Conservation (phyloP, 2,888 invertebrate genomes). For the Xiphydria camelus region DNA sequence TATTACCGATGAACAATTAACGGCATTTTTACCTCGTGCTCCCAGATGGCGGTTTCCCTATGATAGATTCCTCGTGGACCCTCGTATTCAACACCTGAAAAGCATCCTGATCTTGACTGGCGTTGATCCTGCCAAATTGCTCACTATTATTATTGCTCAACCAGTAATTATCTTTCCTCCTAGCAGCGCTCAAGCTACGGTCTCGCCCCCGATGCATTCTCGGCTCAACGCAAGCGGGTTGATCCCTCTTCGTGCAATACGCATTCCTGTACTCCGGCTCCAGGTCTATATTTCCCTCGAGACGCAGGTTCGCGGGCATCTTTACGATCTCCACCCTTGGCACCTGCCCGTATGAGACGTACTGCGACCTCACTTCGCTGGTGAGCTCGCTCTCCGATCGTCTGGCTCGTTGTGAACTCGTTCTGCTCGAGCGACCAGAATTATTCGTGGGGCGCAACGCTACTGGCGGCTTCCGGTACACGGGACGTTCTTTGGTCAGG, state of each 20-base stretch:
- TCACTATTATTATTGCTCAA: conserved; percentile 40
- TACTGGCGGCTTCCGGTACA: conserved; percentile 40
- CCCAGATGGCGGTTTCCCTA: conserved; percentile 45
- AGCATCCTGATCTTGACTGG: conserved; percentile 44
- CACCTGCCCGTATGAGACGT: conserved; percentile 42
- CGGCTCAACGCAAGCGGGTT: conserved; percentile 20
- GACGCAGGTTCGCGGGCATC: conserved; percentile 50
- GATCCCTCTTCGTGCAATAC: conserved; percentile 36
- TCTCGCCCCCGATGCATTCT: conserved; percentile 36
- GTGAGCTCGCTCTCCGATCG: conserved; percentile 25
- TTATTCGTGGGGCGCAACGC: conserved; percentile 32
- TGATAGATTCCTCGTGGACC: conserved; percentile 45
- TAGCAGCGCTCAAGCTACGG: conserved; percentile 43
- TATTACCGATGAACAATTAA: neutral
- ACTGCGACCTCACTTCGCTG: conserved; percentile 45
- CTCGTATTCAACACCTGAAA: conserved; percentile 47
- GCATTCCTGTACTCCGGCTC: conserved; percentile 60
- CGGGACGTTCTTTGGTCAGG: conserved; percentile 35
- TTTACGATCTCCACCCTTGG: conserved; percentile 47
- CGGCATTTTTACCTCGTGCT: conserved; percentile 36
- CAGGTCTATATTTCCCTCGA: conserved; percentile 54
- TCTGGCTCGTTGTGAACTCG: too few species aligned
- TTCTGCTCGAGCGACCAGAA: conserved; percentile 27
- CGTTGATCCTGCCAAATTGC: conserved; percentile 39
- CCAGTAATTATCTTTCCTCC: conserved; percentile 44